These are phyloP conservation scores for Etheostoma cragini DNA, from an alignment of 2,113 vertebrate species.

Conservation along the genomic window DNA sequence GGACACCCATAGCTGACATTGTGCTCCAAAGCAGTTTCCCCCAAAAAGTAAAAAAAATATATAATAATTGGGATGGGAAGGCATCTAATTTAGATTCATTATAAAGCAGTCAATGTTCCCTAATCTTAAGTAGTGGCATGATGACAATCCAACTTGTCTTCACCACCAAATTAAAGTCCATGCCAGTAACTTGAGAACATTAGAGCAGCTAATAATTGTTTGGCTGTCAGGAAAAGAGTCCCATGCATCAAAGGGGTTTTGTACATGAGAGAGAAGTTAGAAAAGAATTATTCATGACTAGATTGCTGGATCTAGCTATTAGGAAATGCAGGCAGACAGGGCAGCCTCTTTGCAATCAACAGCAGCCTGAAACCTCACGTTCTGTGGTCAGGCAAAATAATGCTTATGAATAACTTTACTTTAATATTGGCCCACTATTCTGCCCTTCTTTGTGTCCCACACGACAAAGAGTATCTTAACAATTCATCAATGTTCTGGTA, in stretches of 20 bases:
- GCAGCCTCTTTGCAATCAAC: background rate
- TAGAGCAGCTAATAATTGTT: constrained; percentile 30
- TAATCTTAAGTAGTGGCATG: constrained; percentile 10
- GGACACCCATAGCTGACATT: background rate
- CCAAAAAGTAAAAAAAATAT: background rate
- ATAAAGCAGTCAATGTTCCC: constrained; percentile 12
- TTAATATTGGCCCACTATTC: background rate
- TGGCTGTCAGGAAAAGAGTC: constrained; percentile 20
- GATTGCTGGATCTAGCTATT: constrained; percentile 18
- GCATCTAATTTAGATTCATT: constrained; percentile 20
- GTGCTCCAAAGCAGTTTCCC: background rate
- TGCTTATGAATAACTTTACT: background rate
- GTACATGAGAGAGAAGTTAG: constrained; percentile 2
- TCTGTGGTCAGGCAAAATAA: background rate
- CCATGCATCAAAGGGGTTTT: constrained; percentile 36
- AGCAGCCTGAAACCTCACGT: background rate
- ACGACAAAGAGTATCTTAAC: background rate
- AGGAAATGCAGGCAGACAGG: constrained; percentile 12
- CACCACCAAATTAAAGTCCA: constrained; percentile 15
- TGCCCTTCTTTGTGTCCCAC: background rate
- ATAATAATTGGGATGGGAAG: constrained; percentile 5
- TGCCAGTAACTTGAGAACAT: constrained; percentile 14
- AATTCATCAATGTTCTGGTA: background rate
- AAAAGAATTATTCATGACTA: constrained; percentile 17
- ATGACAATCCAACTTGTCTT: constrained; percentile 8